A percentile compares a stretch with the other conserved stretches of the same genome.
Conservation (phyloP, 2,797 vertebrate genomes). For the Diceros bicornis region DNA sequence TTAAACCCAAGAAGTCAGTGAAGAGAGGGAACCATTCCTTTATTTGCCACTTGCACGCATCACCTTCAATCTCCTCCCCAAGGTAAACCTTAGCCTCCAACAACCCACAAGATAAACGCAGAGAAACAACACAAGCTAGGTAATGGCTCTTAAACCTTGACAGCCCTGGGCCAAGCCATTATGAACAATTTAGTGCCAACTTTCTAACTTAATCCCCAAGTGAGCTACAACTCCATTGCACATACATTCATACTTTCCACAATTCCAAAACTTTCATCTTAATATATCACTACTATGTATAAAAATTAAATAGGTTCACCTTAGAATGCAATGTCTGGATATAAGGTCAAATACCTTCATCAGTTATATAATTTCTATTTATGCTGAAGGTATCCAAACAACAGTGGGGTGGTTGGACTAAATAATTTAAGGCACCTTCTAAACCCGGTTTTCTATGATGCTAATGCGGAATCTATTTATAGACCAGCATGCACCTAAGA, state of each 20-base stretch:
- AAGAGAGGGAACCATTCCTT: neutral
- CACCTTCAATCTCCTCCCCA: neutral
- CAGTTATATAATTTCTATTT: slow-evolving; percentile 62
- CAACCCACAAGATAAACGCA: neutral
- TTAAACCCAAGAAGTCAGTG: neutral
- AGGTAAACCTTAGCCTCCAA: neutral
- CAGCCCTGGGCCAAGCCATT: neutral
- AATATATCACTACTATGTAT: neutral
- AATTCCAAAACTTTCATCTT: slow-evolving; percentile 21
- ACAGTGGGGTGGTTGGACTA: slow-evolving; percentile 53
- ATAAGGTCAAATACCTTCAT: slow-evolving; percentile 64
- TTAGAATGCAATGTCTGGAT: neutral
- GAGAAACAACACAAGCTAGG: slow-evolving; percentile 33
- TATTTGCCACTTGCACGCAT: neutral
- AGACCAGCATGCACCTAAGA: slow-evolving; percentile 21
- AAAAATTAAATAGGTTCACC: slow-evolving; percentile 47
- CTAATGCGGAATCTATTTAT: slow-evolving; percentile 65
- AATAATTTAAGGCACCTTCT: slow-evolving; percentile 53
- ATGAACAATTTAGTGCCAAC: neutral
- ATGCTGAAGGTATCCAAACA: slow-evolving; percentile 65
- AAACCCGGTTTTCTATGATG: slow-evolving; percentile 32
- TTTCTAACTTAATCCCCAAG: neutral
- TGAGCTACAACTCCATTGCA: neutral
- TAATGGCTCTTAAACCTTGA: neutral
- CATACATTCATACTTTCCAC: neutral